Evolutionary conservation across 2,888 invertebrate species (phyloP).

Genomic region (Pollenia amentaria): DNA sequence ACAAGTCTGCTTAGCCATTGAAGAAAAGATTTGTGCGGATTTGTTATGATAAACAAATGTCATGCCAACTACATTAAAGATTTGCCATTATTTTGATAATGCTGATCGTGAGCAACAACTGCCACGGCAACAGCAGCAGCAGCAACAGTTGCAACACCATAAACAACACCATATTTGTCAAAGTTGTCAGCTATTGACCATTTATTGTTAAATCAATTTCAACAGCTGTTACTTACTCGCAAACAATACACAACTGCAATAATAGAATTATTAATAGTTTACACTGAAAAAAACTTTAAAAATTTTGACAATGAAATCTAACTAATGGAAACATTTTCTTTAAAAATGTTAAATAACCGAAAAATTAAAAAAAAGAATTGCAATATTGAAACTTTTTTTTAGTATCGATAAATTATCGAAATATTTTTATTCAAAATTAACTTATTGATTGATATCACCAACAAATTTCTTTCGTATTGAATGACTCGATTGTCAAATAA

Average conservation of each 20-base stretch:
- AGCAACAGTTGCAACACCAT: slow-evolving; percentile 42
- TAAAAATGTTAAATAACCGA: no score
- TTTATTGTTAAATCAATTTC: slow-evolving; percentile 69
- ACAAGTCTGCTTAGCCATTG: background rate
- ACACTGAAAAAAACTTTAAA: background rate
- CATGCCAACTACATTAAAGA: slow-evolving; percentile 50
- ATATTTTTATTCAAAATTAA: no score
- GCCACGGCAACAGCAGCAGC: slow-evolving; percentile 16
- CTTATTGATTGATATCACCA: no score
- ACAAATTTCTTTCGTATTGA: no score
- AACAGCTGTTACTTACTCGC: slow-evolving; percentile 50
- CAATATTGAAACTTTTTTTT: no score
- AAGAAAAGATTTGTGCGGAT: slow-evolving; percentile 19
- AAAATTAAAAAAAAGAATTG: no score
- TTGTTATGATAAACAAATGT: slow-evolving; percentile 62
- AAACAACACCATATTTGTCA: slow-evolving; percentile 65
- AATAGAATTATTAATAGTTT: slow-evolving; percentile 36
- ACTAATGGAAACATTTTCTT: no score
- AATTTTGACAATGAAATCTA: no score
- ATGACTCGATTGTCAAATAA: no score
- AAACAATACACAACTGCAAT: slow-evolving; percentile 17
- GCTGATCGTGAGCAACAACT: slow-evolving; percentile 33
- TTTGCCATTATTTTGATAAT: slow-evolving; percentile 42
- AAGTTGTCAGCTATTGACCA: slow-evolving; percentile 69
- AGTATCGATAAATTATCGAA: no score